Conservation (phyloP, 2,888 invertebrate species). For the Drosophila planitibia region DNA sequence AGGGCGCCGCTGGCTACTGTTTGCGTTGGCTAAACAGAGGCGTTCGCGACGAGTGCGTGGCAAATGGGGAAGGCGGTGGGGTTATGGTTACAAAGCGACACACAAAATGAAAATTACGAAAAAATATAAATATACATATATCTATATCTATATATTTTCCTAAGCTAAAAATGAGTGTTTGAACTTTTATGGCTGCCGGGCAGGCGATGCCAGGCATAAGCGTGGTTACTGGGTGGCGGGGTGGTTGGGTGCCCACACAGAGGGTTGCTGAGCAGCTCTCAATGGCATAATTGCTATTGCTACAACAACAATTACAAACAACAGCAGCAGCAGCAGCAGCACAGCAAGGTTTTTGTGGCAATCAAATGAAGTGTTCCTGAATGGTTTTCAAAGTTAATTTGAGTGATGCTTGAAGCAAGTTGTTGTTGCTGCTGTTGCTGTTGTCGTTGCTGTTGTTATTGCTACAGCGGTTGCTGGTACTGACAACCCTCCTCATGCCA, state of each 20-base stretch:
- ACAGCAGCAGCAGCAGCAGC: constrained; percentile 51
- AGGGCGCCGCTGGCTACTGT: constrained; percentile 48
- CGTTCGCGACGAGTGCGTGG: constrained; percentile 16
- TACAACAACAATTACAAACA: constrained; percentile 80
- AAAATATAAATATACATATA: constrained; percentile 20
- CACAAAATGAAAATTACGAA: constrained; percentile 37
- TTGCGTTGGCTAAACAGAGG: constrained; percentile 70
- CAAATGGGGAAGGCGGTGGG: not conserved
- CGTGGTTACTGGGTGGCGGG: constrained; percentile 2
- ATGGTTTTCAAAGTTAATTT: constrained; percentile 85
- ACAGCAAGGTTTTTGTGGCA: constrained; percentile 75
- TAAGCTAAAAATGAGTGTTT: constrained; percentile 83
- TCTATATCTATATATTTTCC: constrained; percentile 58
- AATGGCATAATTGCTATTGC: constrained; percentile 84
- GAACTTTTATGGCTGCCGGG: constrained; percentile 78
- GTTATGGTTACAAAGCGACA: constrained; percentile 12
- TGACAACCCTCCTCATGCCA: constrained; percentile 65
- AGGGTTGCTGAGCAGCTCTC: constrained; percentile 55
- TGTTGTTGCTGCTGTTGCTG: constrained; percentile 24
- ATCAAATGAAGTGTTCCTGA: constrained; percentile 85
- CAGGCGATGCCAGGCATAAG: constrained; percentile 13
- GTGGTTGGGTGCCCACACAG: constrained; percentile 14
- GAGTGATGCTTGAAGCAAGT: constrained; percentile 81
- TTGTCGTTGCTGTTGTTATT: constrained; percentile 13
- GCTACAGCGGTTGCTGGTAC: constrained; percentile 63